Evolutionary conservation across 2,113 vertebrate species (phyloP).

Genomic region (Poeciliopsis retropinna): DNA sequence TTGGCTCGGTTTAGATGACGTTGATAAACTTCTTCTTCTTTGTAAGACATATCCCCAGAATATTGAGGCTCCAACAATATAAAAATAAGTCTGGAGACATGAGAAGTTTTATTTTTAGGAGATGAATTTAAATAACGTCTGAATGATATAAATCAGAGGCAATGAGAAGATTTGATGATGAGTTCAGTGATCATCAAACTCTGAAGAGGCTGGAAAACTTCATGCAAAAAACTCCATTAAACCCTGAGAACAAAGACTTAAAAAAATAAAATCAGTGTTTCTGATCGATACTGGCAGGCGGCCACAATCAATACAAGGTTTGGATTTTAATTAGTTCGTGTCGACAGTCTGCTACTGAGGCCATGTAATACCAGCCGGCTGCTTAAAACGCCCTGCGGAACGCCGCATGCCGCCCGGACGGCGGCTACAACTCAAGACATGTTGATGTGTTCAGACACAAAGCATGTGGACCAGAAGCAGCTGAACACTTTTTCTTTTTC

Average conservation of each 20-base stretch:
- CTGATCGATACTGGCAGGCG: conserved; percentile 87
- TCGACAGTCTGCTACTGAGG: conserved; percentile 83
- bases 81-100: background rate
- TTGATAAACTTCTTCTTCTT: background rate
- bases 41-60: background rate
- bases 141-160: too few relatives aligned
- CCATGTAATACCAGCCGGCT: conserved; percentile 91
- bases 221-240: too few relatives aligned
- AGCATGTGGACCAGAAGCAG: background rate
- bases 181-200: too few relatives aligned
- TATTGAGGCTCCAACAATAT: background rate
- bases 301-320: conserved; percentile 95
- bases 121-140: too few relatives aligned
- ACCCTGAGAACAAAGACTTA: too few relatives aligned
- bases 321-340: conserved; percentile 98
- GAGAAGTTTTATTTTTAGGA: too few relatives aligned
- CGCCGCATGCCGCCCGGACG: conserved; percentile 82
- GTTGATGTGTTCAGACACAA: conserved; percentile 78
- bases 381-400: conserved; percentile 80
- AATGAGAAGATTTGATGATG: too few relatives aligned
- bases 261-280: too few relatives aligned
- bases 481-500: too few relatives aligned
- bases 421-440: conserved; percentile 84
- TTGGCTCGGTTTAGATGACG: background rate
- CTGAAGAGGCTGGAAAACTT: too few relatives aligned